phyloP scores from a whole-genome alignment of 2,888 invertebrate species.

The Theodoxus fluviatilis region DNA sequence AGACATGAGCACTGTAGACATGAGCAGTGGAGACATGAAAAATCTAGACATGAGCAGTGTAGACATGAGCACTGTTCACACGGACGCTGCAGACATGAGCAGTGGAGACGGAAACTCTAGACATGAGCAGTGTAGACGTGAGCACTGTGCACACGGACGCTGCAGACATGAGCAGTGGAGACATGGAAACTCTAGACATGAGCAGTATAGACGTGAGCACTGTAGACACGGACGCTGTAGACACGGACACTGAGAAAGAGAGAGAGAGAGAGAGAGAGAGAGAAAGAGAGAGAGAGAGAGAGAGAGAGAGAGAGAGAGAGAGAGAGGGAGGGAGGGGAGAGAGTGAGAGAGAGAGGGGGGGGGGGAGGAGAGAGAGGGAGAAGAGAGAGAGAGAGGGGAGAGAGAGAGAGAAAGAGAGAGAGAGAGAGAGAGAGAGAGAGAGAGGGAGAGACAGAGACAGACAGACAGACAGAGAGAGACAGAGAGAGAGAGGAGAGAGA shows the following conservation, averaged over 20 bases:
- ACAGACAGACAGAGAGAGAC: constrained; percentile 7
- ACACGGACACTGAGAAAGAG: neutral
- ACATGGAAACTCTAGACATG: too few relatives aligned
- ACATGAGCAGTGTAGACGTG: too few relatives aligned
- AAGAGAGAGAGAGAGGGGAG: neutral
- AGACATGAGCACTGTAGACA: too few relatives aligned
- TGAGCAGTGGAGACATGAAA: constrained; percentile 28
- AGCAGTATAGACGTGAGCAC: too few relatives aligned
- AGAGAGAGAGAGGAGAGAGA: constrained; percentile 4
- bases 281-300: neutral
- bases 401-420: neutral
- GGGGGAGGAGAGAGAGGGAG: neutral
- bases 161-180: too few relatives aligned
- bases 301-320: neutral
- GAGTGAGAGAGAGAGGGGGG: neutral
- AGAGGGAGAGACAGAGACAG: neutral
- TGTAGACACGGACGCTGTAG: too few relatives aligned
- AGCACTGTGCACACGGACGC: too few relatives aligned
- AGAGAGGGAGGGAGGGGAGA: neutral
- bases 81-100: too few relatives aligned
- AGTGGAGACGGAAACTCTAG: too few relatives aligned
- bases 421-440: neutral
- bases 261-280: constrained; percentile 15
- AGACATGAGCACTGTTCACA: too few relatives aligned
- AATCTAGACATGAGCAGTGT: too few relatives aligned